Evolutionary conservation across 2,797 vertebrate species (phyloP).

Genomic region (Pangasius djambal): DNA sequence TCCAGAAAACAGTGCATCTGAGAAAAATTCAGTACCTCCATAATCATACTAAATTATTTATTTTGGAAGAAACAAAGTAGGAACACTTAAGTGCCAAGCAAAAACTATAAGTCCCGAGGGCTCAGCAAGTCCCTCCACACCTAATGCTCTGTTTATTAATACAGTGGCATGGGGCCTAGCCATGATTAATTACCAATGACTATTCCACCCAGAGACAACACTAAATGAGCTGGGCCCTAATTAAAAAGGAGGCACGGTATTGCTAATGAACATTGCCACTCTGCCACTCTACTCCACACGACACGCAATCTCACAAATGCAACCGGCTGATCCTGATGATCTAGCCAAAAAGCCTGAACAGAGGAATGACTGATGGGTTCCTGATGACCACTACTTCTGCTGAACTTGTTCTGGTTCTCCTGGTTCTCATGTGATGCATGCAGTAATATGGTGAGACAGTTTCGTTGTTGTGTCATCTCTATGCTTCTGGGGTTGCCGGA

Average conservation of each 20-base stretch:
- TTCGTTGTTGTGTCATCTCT: conserved; percentile 45
- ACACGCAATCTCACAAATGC: not conserved
- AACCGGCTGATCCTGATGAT: conserved; percentile 12
- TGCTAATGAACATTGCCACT: conserved; percentile 38
- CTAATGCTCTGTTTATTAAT: conserved; percentile 45
- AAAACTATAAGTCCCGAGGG: conserved; percentile 24
- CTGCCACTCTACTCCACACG: not conserved
- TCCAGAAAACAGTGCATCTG: not conserved
- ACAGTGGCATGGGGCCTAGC: conserved; percentile 35
- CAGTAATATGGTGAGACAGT: conserved; percentile 61
- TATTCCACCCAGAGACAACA: conserved; percentile 43
- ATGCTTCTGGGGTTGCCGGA: conserved; percentile 61
- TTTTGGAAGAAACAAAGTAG: not conserved
- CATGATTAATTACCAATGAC: conserved; percentile 51
- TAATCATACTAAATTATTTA: not conserved
- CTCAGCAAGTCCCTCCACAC: conserved; percentile 24
- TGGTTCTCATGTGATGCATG: conserved; percentile 55
- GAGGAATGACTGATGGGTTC: not conserved
- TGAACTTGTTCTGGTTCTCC: conserved; percentile 1
- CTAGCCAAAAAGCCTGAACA: not conserved
- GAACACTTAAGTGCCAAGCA: conserved; percentile 3
- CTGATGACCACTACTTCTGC: not conserved
- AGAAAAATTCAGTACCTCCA: not conserved
- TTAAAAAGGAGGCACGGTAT: conserved; percentile 39
- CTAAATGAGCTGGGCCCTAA: conserved; percentile 45